These are phyloP conservation scores for Epirrita christyi DNA, from an alignment of 2,888 invertebrate species.

Conservation along the genomic window DNA sequence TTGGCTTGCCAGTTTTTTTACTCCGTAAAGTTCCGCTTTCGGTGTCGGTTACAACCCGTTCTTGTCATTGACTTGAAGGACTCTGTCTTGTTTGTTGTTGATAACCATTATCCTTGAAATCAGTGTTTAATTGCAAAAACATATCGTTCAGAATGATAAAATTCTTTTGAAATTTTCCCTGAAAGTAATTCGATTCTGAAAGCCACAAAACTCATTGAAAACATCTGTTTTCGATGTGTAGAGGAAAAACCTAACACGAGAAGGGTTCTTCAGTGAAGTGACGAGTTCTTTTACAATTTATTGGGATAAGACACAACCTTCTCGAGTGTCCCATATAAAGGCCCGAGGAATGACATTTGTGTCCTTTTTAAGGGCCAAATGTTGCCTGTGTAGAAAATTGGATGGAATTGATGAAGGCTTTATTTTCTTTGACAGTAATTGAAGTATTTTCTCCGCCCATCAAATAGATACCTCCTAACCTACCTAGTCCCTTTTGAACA, in stretches of 20 bases:
- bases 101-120: no score
- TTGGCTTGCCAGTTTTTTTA: no score
- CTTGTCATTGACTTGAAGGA: no score
- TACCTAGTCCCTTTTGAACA: no score
- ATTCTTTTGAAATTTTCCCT: slow-evolving; percentile 9
- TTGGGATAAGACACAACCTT: slow-evolving; percentile 25
- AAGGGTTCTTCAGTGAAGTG: slow-evolving; percentile 32
- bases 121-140: no score
- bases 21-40: no score
- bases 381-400: slow-evolving; percentile 20
- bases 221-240: slow-evolving; percentile 29
- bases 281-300: slow-evolving; percentile 28
- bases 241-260: slow-evolving; percentile 28
- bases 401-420: slow-evolving; percentile 14
- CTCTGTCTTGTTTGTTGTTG: no score
- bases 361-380: slow-evolving; percentile 16
- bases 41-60: no score
- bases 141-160: no score
- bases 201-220: slow-evolving; percentile 34
- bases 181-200: slow-evolving; percentile 20
- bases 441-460: background rate
- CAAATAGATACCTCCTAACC: no score
- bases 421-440: slow-evolving; percentile 8
- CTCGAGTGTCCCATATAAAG: slow-evolving; percentile 20
- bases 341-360: slow-evolving; percentile 24